Evolutionary conservation across 1,140 invertebrate species (phyloP), one percentile per base, ranked within the genome.

Genomic region (Calephelis virginiensis): DNA sequence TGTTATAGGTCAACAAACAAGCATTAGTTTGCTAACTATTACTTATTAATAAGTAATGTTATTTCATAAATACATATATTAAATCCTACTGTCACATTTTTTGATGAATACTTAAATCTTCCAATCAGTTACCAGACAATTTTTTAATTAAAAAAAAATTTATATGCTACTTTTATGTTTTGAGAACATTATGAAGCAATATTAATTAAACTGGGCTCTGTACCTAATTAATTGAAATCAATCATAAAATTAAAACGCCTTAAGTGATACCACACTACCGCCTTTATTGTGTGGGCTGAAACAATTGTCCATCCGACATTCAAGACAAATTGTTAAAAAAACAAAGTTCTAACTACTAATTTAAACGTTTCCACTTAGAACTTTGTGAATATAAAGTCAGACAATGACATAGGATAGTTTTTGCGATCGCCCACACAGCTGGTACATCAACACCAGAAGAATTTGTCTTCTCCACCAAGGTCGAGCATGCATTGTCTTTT

Each of bases 341-440:
- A 86, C 77, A 90, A 75, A 68, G 85, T 87, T 82, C 83, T 71
- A 89, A 76, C 28, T 74, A 45, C 46, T 12, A 45, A 50, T 61
- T 63, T 48, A 62, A 40, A 38, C 59, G 46, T 14, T 60, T 13
- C 17, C 12, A 66, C 38, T 68, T 83, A 79, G 81, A 80, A 89
- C 83, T 66, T 59, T 90, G 81, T 85, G 40, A 28, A 9, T 71
- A 8, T 67, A 76, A 80, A 67, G 38, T 67, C 64, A 66, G 65
- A 75, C 88, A 90, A 89, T 88, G 86, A 88, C 86, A 88, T 89
- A 89, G 84, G 86, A 90, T 80, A 90, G 86, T 90, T 90, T 90
- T 90, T 90, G 88, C 84, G 79, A 69, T 81, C 85, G 81, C 88
- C 88, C 82, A 90, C 88, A 75, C 83, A 28, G 68, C 65, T 73